Evolutionary conservation across 2,888 invertebrate genomes (phyloP), one percentile per base, ranked within the genome.

Genomic region (Pheosia gnoma): DNA sequence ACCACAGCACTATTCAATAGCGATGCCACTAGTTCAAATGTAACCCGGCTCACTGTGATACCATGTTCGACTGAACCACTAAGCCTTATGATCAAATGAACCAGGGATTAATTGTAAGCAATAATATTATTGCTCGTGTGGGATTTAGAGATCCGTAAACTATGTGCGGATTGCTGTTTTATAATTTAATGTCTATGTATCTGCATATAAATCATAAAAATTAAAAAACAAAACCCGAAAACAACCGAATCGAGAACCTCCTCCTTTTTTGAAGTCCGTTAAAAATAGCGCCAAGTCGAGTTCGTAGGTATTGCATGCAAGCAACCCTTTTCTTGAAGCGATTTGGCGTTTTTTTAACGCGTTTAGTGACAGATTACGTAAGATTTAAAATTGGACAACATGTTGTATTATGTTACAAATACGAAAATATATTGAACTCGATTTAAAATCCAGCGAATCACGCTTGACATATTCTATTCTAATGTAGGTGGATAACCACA

Each of bases 51-150:
- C 53, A 37, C 53, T 8, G 53, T 11, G 37, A 8, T 53, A 37
- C 53, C 53, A 11, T 37, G 37, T 10, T 5, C 53, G 37, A 53
- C 53, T 53, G 53, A 53, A 53, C 53, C 11, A 9, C 37, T 5
- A 37, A 10, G 38, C 11, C n/a, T 9, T 3, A 37, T 25, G 41
- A 56, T 13, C 38, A 41, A 56, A n/a, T 56, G 56, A 56, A 56
- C 56, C 56, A 9, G 13, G 7, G n/a, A 39, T 41, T 56, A 56
- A 56, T 56, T 56, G 41, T 41, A 56, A n/a, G 56, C 56, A 56
- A 56, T 41, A 41, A 39, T 25, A 13, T 54, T 37, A 38, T 53
- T 37, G 8, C 13, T n/a, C 10, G 56, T 56, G 56, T 56, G 41
- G 56, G 56, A 41, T 56, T 39, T 41, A 41, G 56, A 11, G 25